phyloP scores from a whole-genome alignment of 2,113 vertebrate species.

The Lepisosteus oculatus region DNA sequence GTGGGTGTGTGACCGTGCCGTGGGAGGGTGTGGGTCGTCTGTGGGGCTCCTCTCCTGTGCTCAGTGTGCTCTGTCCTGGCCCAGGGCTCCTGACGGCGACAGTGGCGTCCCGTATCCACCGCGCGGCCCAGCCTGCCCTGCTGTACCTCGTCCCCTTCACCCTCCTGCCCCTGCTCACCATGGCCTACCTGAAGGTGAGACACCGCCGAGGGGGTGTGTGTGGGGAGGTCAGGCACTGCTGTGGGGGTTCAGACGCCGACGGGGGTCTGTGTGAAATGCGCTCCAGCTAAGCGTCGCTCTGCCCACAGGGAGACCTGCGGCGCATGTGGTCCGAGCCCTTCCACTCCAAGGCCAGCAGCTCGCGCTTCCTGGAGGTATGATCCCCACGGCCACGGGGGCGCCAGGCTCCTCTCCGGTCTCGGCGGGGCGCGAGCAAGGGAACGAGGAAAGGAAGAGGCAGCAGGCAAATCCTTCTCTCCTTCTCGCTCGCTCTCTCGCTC shows the following conservation, averaged over 20 bases:
- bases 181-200: slow-evolving; percentile 98
- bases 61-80: background rate
- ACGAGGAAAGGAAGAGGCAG: slow-evolving; percentile 45
- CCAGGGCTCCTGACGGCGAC: slow-evolving; percentile 94
- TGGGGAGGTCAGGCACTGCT: background rate
- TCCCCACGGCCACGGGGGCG: slow-evolving; percentile 59
- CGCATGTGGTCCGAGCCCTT: slow-evolving; percentile 99
- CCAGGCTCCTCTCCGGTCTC: slow-evolving; percentile 19
- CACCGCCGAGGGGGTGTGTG: background rate
- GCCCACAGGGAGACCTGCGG: slow-evolving; percentile 85
- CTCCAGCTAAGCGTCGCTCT: slow-evolving; percentile 19
- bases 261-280: background rate
- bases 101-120: slow-evolving; percentile 95
- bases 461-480: slow-evolving; percentile 11
- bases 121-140: slow-evolving; percentile 93
- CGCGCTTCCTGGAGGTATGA: slow-evolving; percentile 99
- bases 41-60: background rate
- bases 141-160: slow-evolving; percentile 98
- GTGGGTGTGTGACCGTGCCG: slow-evolving; percentile 1
- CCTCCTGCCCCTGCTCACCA: slow-evolving; percentile 97
- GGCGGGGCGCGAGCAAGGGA: slow-evolving; percentile 40
- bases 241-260: background rate
- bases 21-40: too few species aligned
- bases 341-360: slow-evolving; percentile 90
- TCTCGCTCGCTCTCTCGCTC: slow-evolving; percentile 10